Evolutionary conservation across 2,888 invertebrate genomes (phyloP).

Genomic region (Eretmocerus hayati): DNA sequence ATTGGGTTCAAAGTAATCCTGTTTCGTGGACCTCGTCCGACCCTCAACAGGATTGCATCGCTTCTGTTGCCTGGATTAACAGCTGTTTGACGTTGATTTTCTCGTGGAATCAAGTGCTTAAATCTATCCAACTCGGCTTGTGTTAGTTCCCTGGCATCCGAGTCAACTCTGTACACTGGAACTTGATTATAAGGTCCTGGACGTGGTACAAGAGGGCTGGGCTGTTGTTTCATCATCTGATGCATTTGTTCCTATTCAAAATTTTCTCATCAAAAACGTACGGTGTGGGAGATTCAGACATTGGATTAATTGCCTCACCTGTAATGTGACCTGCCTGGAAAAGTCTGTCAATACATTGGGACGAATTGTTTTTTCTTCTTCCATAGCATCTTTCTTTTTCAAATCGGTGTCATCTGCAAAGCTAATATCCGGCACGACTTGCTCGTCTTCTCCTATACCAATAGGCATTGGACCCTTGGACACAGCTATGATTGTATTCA

Average conservation of each 20-base stretch:
- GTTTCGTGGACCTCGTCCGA: slow-evolving; percentile 25
- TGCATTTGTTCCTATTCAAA: slow-evolving; percentile 39
- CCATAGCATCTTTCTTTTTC: slow-evolving; percentile 17
- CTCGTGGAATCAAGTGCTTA: slow-evolving; percentile 38
- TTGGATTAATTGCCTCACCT: slow-evolving; percentile 26
- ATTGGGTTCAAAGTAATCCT: slow-evolving; percentile 9
- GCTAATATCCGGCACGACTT: slow-evolving; percentile 52
- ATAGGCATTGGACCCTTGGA: slow-evolving; percentile 47
- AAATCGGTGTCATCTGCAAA: slow-evolving; percentile 24
- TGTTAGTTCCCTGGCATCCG: slow-evolving; percentile 53
- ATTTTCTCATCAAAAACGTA: too few species aligned
- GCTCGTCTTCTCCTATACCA: slow-evolving; percentile 51
- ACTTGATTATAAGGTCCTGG: slow-evolving; percentile 46
- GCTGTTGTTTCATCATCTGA: slow-evolving; percentile 34
- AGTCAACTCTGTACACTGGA: slow-evolving; percentile 53
- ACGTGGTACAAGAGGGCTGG: slow-evolving; percentile 29
- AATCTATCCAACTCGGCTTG: slow-evolving; percentile 51
- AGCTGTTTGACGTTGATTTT: slow-evolving; percentile 26
- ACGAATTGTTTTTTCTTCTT: slow-evolving; percentile 20
- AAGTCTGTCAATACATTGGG: slow-evolving; percentile 29
- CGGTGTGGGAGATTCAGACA: too few species aligned
- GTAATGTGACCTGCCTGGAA: slow-evolving; percentile 34
- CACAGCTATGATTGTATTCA: slow-evolving; percentile 54
- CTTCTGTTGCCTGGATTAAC: slow-evolving; percentile 26
- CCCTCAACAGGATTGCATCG: slow-evolving; percentile 26